A percentile compares a stretch with the other conserved stretches of the same genome.
Conservation (phyloP, 2,113 vertebrate genomes). For the Entomyzon cyanotis region DNA sequence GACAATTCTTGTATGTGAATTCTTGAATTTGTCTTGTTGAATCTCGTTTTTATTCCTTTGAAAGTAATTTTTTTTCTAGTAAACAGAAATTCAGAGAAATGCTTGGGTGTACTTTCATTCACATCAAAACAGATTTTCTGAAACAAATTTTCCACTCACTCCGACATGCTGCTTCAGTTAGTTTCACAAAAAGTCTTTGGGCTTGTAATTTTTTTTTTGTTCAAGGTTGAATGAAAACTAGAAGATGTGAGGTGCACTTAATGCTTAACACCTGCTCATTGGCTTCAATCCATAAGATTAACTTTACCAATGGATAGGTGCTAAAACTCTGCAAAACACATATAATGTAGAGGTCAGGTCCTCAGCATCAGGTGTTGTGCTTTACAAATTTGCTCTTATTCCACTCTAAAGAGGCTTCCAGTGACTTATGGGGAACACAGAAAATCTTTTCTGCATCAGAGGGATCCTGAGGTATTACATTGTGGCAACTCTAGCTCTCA, state of each 20-base stretch:
- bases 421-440: neutral
- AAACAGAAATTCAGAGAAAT: neutral
- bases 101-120: neutral
- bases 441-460: neutral
- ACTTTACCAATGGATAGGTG: neutral
- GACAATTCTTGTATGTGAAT: neutral
- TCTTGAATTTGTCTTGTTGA: fast-evolving
- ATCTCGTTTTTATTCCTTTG: neutral
- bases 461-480: neutral
- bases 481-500: neutral
- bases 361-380: neutral
- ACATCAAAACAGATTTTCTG: neutral
- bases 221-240: neutral
- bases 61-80: neutral
- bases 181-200: neutral
- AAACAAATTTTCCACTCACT: neutral
- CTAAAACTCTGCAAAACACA: neutral
- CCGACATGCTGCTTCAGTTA: neutral
- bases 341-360: neutral
- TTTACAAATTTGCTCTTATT: neutral
- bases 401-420: neutral
- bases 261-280: neutral
- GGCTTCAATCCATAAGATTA: neutral
- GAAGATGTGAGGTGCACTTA: neutral
- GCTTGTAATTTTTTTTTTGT: neutral